Conservation (phyloP, 2,797 vertebrate genomes). For the Myiotriccus ornatus region DNA sequence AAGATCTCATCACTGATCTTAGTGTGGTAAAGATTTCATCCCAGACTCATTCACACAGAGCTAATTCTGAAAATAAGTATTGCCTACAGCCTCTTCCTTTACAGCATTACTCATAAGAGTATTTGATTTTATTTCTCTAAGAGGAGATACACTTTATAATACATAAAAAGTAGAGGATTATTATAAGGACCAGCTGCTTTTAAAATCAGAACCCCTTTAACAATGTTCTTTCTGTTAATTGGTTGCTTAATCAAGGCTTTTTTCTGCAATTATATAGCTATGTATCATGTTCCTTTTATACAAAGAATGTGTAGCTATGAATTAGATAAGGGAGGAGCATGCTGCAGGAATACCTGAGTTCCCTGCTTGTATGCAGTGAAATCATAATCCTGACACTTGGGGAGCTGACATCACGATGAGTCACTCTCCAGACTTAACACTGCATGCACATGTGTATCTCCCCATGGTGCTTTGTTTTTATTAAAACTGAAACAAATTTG, state of each 20-base stretch:
- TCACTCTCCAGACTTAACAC: background rate
- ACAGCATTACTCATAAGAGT: background rate
- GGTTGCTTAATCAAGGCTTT: background rate
- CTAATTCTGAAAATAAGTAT: slow-evolving; percentile 15
- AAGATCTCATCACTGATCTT: slow-evolving; percentile 19
- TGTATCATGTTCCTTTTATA: background rate
- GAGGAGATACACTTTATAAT: background rate
- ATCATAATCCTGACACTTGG: background rate
- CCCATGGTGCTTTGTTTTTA: background rate
- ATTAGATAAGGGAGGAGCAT: background rate
- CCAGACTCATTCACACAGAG: background rate
- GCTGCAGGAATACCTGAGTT: background rate
- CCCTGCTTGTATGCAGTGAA: background rate
- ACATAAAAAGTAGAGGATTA: background rate
- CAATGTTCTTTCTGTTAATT: background rate
- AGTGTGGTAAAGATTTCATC: background rate
- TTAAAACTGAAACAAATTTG: background rate
- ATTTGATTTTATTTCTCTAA: background rate
- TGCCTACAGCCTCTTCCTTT: background rate
- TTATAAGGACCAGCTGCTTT: background rate
- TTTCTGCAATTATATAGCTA: background rate
- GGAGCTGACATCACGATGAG: slow-evolving; percentile 24
- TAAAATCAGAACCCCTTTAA: background rate
- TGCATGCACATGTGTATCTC: background rate
- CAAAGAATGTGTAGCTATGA: background rate